A percentile compares a stretch with the other conserved stretches of the same genome.
phyloP scores from a whole-genome alignment of 2,888 invertebrate species.

The Lamellibrachia satsuma region DNA sequence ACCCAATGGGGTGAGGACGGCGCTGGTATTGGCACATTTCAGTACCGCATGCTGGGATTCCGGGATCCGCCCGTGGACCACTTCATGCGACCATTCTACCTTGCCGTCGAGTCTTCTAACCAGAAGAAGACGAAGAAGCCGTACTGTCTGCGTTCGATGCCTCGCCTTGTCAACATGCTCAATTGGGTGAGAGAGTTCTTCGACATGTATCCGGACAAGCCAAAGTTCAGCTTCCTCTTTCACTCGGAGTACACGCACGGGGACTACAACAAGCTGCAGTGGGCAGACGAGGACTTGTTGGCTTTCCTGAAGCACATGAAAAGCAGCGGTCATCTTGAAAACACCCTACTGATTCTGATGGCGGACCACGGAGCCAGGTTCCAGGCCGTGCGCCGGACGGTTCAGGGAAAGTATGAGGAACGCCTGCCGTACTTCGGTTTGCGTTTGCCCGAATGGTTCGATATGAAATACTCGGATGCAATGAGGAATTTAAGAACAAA shows the following conservation, averaged over 20 bases:
- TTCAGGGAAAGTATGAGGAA: slow-evolving; percentile 85
- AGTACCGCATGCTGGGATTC: slow-evolving; percentile 89
- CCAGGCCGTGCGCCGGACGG: neutral
- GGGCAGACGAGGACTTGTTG: slow-evolving; percentile 78
- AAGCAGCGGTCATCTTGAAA: slow-evolving; percentile 74
- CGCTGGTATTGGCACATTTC: slow-evolving; percentile 85
- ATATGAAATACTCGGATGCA: slow-evolving; percentile 71
- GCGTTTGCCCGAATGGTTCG: slow-evolving; percentile 78
- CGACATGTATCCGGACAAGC: slow-evolving; percentile 72
- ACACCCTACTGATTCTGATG: slow-evolving; percentile 87
- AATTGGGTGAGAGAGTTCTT: slow-evolving; percentile 69
- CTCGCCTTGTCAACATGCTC: slow-evolving; percentile 71
- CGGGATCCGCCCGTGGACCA: slow-evolving; percentile 85
- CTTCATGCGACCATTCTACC: slow-evolving; percentile 80
- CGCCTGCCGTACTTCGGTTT: slow-evolving; percentile 87
- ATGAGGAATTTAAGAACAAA: slow-evolving; percentile 74
- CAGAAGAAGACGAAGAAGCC: slow-evolving; percentile 19
- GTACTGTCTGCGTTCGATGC: slow-evolving; percentile 76
- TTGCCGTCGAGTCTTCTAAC: slow-evolving; percentile 26
- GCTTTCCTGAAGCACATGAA: slow-evolving; percentile 71
- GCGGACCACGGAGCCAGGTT: slow-evolving; percentile 85
- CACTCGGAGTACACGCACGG: slow-evolving; percentile 86
- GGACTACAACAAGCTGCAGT: slow-evolving; percentile 76
- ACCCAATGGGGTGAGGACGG: slow-evolving; percentile 89
- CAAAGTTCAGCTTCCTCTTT: slow-evolving; percentile 87